phyloP scores from a whole-genome alignment of 2,888 invertebrate genomes.

The Amphipyra berbera region DNA sequence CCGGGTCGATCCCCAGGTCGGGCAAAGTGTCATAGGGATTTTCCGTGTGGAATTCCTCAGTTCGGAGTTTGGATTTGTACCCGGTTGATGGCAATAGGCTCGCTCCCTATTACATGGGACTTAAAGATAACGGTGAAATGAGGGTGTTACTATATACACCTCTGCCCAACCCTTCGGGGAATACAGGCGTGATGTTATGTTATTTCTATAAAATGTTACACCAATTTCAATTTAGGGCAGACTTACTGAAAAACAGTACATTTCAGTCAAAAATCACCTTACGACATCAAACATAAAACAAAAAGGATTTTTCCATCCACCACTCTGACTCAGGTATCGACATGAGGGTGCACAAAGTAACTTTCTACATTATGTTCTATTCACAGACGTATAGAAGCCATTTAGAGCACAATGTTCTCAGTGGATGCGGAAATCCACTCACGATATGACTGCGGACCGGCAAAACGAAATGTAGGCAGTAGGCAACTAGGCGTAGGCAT shows the following conservation, averaged over 20 bases:
- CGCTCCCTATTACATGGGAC: no score
- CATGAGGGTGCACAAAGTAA: constrained; percentile 63
- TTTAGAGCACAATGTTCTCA: constrained; percentile 73
- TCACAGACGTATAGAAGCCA: constrained; percentile 68
- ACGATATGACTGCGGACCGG: constrained; percentile 73
- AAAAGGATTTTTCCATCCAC: constrained; percentile 56
- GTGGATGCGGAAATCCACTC: constrained; percentile 80
- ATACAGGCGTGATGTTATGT: no score
- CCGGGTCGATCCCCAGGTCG: no score
- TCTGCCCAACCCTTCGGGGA: no score
- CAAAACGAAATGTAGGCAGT: constrained; percentile 68
- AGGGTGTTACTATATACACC: no score
- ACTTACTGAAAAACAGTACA: not conserved
- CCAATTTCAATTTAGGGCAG: no score
- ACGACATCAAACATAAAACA: constrained; percentile 28
- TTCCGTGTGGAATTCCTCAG: no score
- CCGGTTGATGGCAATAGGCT: no score
- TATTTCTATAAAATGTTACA: no score
- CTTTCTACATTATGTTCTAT: constrained; percentile 74
- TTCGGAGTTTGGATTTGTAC: no score
- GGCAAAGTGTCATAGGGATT: no score
- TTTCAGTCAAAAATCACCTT: not conserved
- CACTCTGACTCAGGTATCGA: constrained; percentile 56
- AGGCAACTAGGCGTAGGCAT: constrained; percentile 35
- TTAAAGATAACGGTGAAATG: no score